Evolutionary conservation across 2,797 vertebrate species (phyloP).

Genomic region (Salmo trutta): DNA sequence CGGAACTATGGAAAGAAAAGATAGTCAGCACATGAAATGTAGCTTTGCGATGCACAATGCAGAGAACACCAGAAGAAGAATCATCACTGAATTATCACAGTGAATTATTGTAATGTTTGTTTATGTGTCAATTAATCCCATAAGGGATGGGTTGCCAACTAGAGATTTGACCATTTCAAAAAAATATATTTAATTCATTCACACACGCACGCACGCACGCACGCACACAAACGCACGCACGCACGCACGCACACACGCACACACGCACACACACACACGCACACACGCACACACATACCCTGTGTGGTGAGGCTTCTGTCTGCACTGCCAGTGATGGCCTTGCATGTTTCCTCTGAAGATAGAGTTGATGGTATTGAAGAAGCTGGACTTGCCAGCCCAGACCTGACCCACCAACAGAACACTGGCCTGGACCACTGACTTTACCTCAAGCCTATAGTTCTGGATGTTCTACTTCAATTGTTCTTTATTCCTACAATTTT

Average conservation of each 20-base stretch:
- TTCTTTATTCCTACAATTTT: constrained; percentile 40
- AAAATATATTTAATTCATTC: too few species aligned
- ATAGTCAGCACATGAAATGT: neutral
- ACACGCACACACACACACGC: neutral
- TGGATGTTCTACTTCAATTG: constrained; percentile 40
- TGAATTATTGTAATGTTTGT: constrained; percentile 58
- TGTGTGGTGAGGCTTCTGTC: constrained; percentile 65
- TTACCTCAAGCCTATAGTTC: constrained; percentile 43
- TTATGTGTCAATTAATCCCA: too few species aligned
- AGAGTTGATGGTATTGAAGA: constrained; percentile 70
- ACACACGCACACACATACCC: constrained; percentile 37
- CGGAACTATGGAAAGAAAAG: constrained; percentile 60
- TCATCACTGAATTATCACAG: constrained; percentile 75
- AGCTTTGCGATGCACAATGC: neutral
- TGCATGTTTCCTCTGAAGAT: constrained; percentile 64
- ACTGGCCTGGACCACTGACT: constrained; percentile 41
- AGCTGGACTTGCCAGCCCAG: constrained; percentile 71
- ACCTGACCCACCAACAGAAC: constrained; percentile 64
- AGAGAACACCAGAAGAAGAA: neutral
- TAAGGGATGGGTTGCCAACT: too few species aligned
- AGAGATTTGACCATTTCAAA: too few species aligned
- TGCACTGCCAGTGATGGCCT: constrained; percentile 62
- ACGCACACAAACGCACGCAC: too few species aligned
- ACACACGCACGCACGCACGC: too few species aligned
- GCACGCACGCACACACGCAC: too few species aligned